Evolutionary conservation across 2,113 vertebrate genomes (phyloP), one percentile per base, ranked within the genome.

Genomic region (Hypocryptadius cinnamomeus): DNA sequence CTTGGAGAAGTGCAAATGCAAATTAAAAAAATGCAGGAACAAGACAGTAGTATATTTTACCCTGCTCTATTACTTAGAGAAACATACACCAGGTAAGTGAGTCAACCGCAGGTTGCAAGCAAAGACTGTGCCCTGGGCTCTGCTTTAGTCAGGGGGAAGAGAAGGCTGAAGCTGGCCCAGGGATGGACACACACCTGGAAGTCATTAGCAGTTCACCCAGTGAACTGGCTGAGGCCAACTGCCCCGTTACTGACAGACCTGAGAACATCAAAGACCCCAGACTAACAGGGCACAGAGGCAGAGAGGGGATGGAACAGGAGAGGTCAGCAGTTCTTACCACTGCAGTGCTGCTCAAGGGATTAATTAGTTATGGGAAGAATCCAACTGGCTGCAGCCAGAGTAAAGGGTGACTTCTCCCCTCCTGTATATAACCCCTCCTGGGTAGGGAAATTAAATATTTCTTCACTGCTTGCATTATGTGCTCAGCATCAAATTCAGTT

Each of bases 81-180:
- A 44, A 71, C 28, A 24, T 3, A 53, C 0, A 1, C 1, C 2
- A 72, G 22, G n/a, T 13, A 57, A 37, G 25, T 2, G 0, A 91
- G 24, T 5, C 69, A 59, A 22, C 6, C 16, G 8, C 59, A 72
- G 15, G n/a, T 45, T 56, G 65, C 11, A 50, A 72, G 68, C 42
- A 30, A 56, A 47, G 15, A n/a, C 53, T 56, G 28, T 39, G 47
- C 9, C 56, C 25, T 48, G 10, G 6, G 10, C 57, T 81, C 27
- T 50, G 35, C 47, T 70, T 39, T 50, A 16, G 7, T 47, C 8
- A 15, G 17, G 8, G 12, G 7, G 2, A 33, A 59, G 18, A 51
- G 28, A 39, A 81, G 31, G 40, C 5, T 64, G 30, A 79, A 60
- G 17, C 23, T 25, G 39, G 22, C 63, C 27, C 28, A 61, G 22